phyloP scores from a whole-genome alignment of 1,140 invertebrate genomes.

The Caerostris extrusa region DNA sequence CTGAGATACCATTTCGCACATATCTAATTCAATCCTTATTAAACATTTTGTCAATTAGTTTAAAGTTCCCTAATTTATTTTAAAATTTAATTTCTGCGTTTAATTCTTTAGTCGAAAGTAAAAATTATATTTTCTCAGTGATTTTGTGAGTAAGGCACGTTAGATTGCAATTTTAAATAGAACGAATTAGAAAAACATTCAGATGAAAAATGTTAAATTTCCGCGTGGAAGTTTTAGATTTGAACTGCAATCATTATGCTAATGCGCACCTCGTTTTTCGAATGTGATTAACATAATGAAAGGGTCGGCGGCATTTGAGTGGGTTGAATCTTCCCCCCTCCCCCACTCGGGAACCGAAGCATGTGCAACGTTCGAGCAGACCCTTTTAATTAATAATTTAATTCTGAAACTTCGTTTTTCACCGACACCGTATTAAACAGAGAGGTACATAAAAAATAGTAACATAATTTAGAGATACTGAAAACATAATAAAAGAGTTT shows the following conservation, averaged over 20 bases:
- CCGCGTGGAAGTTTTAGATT: neutral
- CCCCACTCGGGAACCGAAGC: neutral
- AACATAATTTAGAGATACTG: too few relatives aligned
- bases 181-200: neutral
- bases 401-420: neutral
- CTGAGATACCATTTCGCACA: too few relatives aligned
- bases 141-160: neutral
- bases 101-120: neutral
- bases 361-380: neutral
- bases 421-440: too few relatives aligned
- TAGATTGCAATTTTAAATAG: neutral
- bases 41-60: neutral
- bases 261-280: conserved; percentile 7
- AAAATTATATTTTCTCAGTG: neutral
- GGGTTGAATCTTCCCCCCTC: neutral
- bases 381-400: neutral
- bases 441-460: too few relatives aligned
- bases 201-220: neutral
- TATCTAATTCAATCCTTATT: neutral
- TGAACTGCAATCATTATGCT: conserved; percentile 5
- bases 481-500: too few relatives aligned
- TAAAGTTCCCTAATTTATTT: neutral
- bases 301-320: neutral
- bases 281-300: conserved; percentile 36
- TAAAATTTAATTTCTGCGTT: neutral